Base-by-base conservation (phyloP, 2,113 vertebrate species). In the Australoheros scitulus region DNA sequence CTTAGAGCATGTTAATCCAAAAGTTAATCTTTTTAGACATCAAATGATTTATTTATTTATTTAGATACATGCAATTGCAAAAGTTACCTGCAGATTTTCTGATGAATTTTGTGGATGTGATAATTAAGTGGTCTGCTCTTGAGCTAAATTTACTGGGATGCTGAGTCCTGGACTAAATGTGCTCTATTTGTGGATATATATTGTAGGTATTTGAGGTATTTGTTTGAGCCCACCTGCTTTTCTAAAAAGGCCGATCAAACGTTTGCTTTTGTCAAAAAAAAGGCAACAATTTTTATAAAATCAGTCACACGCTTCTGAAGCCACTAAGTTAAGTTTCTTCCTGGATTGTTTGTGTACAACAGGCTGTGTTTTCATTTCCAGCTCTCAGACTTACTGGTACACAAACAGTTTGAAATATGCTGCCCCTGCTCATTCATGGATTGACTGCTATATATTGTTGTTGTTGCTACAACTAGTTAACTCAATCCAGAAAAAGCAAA, bases 331-430 rank as follows among this genome's bases (percentile, higher is more conserved):
- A 20, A 34, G 34, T 11, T 6, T 32, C 17, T 32, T 1, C 9
- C 83, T 89, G 65, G 70, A 70, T 74, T 15, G 56, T 61, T 22
- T 61, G 75, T 32, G 65, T 47, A 58, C 36, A 32, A 14, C 24
- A 7, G 47, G 65, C 43, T 57, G 5, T 52, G 55, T 32, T 81
- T 59, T 59, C 55, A 50, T 56, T 56, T 34, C 82, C 43, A 70
- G 65, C 29, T 72, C 17, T 64, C 72, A 80, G 75, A 82, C 47
- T 18, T 65, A 52, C 36, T 11, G 60, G 64, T 2, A 15, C 50
- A 80, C 56, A 60, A 32, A 63, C 6, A 18, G 41, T 75, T 50
- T 55, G 43, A 70, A 70, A 70, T 20, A 70, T 6, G 32, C 26
- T 52, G 43, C 17, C 7, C 9, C 68, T 76, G 60, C 38, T 8